These are phyloP conservation scores for Drosophila nr. perissopoda DNA, from an alignment of 2,888 invertebrate species.

Conservation along the genomic window DNA sequence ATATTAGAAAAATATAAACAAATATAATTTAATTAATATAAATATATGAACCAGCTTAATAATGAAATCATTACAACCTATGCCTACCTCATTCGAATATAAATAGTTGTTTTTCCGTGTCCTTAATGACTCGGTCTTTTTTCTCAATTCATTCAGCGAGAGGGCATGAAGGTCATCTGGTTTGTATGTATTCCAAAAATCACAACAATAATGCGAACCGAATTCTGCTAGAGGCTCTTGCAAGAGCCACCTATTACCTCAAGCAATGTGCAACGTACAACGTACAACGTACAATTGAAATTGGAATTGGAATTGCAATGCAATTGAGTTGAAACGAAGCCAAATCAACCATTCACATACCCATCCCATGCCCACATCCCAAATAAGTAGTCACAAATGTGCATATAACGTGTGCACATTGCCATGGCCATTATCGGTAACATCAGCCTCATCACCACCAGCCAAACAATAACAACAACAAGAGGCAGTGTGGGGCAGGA, in stretches of 20 bases:
- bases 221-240: conserved; percentile 3
- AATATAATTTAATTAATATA: too few species aligned
- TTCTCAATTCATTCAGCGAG: neutral
- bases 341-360: conserved; percentile 48
- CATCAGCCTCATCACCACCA: conserved; percentile 58
- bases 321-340: conserved; percentile 56
- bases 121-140: conserved; percentile 7
- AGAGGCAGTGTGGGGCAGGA: conserved; percentile 1
- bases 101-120: neutral
- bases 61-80: neutral
- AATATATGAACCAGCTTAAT: too few species aligned
- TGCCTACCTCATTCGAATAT: neutral
- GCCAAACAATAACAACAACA: conserved; percentile 35
- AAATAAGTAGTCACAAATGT: conserved; percentile 68
- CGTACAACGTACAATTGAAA: conserved; percentile 32
- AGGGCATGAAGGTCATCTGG: neutral
- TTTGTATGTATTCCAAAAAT: conserved; percentile 4
- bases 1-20: too few species aligned
- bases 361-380: conserved; percentile 22
- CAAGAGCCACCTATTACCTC: conserved; percentile 4
- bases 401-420: conserved; percentile 75
- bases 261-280: conserved; percentile 10
- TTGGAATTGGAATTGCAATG: conserved; percentile 42
- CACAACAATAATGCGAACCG: conserved; percentile 3
- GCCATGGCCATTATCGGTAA: conserved; percentile 75